These are phyloP conservation scores for Brachionus sp. DNA, from an alignment of 1,140 invertebrate species.

Conservation along the genomic window DNA sequence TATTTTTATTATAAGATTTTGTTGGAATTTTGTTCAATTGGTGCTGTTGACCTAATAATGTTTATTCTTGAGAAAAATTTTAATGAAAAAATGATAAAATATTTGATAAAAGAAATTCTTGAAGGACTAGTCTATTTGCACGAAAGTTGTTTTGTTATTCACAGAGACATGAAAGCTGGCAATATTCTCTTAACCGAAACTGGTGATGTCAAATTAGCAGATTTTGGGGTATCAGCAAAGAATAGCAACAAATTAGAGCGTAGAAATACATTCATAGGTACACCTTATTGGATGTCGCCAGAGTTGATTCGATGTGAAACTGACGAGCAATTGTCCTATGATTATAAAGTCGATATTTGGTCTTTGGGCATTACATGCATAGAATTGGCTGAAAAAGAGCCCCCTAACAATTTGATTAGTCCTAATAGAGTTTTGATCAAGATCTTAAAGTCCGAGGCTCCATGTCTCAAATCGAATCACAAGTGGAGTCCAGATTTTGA, in stretches of 20 bases:
- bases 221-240: conserved; percentile 62
- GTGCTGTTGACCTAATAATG: conserved; percentile 47
- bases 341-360: conserved; percentile 91
- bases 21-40: conserved; percentile 46
- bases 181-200: conserved; percentile 97
- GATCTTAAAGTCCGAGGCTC: conserved; percentile 79
- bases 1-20: conserved; percentile 39
- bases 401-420: conserved; percentile 69
- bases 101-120: conserved; percentile 25
- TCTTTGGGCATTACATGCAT: conserved; percentile 96
- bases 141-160: conserved; percentile 26
- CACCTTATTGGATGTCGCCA: conserved; percentile 95
- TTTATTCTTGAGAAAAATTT: conserved; percentile 37
- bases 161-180: conserved; percentile 90
- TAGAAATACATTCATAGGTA: conserved; percentile 92
- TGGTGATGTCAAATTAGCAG: conserved; percentile 84
- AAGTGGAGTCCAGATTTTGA: conserved; percentile 89
- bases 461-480: conserved; percentile 97
- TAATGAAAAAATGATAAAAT: conserved; percentile 45
- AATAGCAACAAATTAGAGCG: conserved; percentile 74
- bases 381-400: conserved; percentile 91
- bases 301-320: conserved; percentile 57
- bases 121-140: conserved; percentile 46
- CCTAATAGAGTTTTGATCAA: neutral
- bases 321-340: conserved; percentile 65